Conservation (phyloP, 1,140 invertebrate genomes). For the Megalopta genalis region DNA sequence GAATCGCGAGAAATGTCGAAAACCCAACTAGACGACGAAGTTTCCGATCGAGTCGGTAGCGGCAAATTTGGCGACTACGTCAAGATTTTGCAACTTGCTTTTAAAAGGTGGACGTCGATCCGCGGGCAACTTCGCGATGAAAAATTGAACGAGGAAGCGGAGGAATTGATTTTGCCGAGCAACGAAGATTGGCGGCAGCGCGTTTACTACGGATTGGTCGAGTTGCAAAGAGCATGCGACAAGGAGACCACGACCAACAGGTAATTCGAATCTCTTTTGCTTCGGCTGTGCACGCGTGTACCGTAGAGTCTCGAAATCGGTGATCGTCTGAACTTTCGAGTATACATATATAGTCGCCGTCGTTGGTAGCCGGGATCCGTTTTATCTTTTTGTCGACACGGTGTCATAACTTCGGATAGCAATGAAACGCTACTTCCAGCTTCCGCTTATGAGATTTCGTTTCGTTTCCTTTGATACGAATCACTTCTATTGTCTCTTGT, state of each 20-base stretch:
- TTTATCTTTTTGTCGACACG: too few relatives aligned
- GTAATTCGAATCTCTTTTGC: constrained; percentile 2
- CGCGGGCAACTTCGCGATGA: constrained; percentile 44
- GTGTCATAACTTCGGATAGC: too few relatives aligned
- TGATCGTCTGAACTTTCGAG: too few relatives aligned
- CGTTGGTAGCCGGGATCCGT: too few relatives aligned
- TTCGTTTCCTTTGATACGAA: too few relatives aligned
- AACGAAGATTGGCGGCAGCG: constrained; percentile 86
- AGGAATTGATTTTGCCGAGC: constrained; percentile 83
- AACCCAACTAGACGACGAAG: neutral
- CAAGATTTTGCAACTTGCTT: constrained; percentile 68
- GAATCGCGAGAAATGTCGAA: neutral
- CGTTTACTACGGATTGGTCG: constrained; percentile 87
- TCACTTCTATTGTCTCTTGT: neutral
- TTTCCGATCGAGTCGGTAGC: constrained; percentile 38
- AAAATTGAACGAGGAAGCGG: constrained; percentile 52
- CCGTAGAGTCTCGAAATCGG: too few relatives aligned
- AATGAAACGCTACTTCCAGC: too few relatives aligned
- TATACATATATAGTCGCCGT: too few relatives aligned
- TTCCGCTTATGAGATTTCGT: too few relatives aligned
- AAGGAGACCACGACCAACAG: constrained; percentile 25
- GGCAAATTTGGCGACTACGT: constrained; percentile 70
- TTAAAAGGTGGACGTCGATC: constrained; percentile 60
- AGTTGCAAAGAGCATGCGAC: constrained; percentile 82
- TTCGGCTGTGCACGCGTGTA: too few relatives aligned